phyloP scores from a whole-genome alignment of 2,797 vertebrate genomes.

The Tadarida brasiliensis region DNA sequence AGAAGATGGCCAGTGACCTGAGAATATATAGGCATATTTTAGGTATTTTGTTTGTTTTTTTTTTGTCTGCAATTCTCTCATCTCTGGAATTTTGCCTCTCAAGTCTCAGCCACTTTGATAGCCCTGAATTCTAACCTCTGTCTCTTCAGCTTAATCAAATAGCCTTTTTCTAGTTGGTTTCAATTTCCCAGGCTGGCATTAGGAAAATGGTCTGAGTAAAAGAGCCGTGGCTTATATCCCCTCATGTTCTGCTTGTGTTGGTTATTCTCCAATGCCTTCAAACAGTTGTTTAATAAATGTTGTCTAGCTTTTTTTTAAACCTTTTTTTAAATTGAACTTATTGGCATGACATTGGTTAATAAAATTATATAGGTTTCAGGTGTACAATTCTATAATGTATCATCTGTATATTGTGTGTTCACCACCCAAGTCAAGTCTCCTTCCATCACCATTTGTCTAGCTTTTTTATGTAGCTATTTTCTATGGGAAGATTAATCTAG shows the following conservation, averaged over 20 bases:
- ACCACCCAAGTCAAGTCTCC: neutral
- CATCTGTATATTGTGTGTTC: neutral
- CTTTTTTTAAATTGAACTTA: neutral
- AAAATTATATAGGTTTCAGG: neutral
- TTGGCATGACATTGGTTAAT: neutral
- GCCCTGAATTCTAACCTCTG: neutral
- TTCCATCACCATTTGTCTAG: neutral
- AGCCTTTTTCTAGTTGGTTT: conserved; percentile 1
- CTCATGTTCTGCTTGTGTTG: neutral
- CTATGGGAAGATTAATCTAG: neutral
- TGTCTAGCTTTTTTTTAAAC: neutral
- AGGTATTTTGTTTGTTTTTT: neutral
- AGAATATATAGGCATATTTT: conserved; percentile 37
- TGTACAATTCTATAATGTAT: neutral
- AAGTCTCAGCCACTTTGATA: neutral
- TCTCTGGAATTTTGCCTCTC: conserved; percentile 9
- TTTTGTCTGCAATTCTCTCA: neutral
- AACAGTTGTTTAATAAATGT: conserved; percentile 11
- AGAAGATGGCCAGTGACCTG: neutral
- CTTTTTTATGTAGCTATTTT: conserved; percentile 35
- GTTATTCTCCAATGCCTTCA: neutral
- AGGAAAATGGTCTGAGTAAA: conserved; percentile 22
- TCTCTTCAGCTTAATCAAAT: neutral
- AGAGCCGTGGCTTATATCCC: neutral
- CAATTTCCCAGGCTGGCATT: neutral